Evolutionary conservation across 2,888 invertebrate species (phyloP), one percentile per base, ranked within the genome.

Genomic region (Chelonus formosanus): DNA sequence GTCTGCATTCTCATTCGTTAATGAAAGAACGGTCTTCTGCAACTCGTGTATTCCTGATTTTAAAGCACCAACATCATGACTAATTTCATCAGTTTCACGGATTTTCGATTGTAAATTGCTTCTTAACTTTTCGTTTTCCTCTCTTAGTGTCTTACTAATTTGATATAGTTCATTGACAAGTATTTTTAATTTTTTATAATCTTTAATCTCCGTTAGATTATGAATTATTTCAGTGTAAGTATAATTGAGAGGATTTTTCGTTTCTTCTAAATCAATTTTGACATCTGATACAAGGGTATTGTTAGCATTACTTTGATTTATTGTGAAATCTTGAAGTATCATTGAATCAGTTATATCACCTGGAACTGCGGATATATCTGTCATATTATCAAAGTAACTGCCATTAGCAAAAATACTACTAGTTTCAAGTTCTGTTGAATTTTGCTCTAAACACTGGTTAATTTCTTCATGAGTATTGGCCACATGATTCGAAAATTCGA

Each of bases 1-100:
- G 6, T 79, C 78, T 54, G 74, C 74, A 67, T 83, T 84, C 67
- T 84, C 84, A 3, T 68, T 75, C 1, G 75, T 81, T 10, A 83
- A 67, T 8, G 74, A 50, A 54, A 68, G 67, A 58, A 84, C 72
- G 1, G 80, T 80, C 62, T 77, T 64, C 32, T 80, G 69, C 6
- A 84, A 69, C 20, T 73, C 72, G 50, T 75, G 73, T 34, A 82
- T 76, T 31, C 73, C 77, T 7, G 71, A 62, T 66, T 76, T 81
- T n/a, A 83, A 71, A 4, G 76, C 76, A 8, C 63, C 68, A 40
- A 83, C 68, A 34, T 74, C 77, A 20, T 68, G 76, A 53, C 77
- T 75, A 8, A 83, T 75, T 35, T 80, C 83, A 4, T 77, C 75
- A 20, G 74, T 69, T 66, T 81, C 79, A 2, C 71, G 74, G 65